These are phyloP conservation scores for Pteria penguin DNA, from an alignment of 2,888 invertebrate species.

Conservation along the genomic window DNA sequence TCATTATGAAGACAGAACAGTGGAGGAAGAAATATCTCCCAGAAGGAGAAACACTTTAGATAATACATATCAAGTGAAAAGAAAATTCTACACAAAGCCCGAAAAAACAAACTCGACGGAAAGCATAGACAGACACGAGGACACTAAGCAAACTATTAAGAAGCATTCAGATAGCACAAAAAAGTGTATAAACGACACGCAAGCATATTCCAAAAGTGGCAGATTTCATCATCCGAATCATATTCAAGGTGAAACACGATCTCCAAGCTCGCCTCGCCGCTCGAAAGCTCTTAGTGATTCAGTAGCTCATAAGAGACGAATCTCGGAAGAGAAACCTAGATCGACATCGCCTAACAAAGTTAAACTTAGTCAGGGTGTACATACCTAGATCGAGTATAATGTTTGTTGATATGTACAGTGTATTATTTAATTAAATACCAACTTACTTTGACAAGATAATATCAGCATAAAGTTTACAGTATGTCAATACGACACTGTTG, in stretches of 20 bases:
- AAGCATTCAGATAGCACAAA: background rate
- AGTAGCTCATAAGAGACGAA: background rate
- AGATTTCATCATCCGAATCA: background rate
- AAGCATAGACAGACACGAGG: background rate
- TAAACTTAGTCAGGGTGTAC: background rate
- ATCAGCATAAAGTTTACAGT: no score
- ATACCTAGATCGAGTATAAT: no score
- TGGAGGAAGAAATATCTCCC: constrained; percentile 1
- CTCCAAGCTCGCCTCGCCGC: background rate
- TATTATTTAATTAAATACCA: no score
- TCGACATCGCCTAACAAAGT: background rate
- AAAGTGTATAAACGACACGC: background rate
- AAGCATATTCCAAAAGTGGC: background rate
- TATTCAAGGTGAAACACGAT: background rate
- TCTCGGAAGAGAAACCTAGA: background rate
- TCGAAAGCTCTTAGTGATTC: background rate
- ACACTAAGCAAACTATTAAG: background rate
- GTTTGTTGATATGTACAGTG: no score
- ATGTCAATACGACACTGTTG: no score
- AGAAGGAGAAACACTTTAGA: constrained; percentile 26
- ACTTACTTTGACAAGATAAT: no score
- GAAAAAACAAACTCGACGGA: background rate
- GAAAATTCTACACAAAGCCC: constrained; percentile 20
- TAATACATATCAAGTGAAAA: background rate
- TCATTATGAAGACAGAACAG: background rate